A percentile compares a stretch with the other conserved stretches of the same genome.
These are phyloP conservation scores for Bolborhynchus lineola DNA, from an alignment of 2,113 vertebrate species.

Conservation along the genomic window DNA sequence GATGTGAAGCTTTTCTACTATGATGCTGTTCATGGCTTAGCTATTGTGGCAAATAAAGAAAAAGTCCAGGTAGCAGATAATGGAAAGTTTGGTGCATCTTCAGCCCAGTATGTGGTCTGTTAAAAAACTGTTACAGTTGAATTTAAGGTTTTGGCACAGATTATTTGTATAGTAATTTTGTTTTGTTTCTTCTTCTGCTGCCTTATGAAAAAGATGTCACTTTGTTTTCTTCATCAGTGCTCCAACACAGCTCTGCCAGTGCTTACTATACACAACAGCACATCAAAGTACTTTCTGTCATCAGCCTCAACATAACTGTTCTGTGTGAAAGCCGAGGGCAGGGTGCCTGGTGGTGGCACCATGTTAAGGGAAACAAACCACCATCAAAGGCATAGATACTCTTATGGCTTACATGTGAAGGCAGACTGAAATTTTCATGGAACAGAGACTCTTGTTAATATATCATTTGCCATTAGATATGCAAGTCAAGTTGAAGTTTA, in stretches of 20 bases:
- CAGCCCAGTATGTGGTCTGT: neutral
- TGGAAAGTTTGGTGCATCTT: neutral
- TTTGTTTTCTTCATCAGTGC: neutral
- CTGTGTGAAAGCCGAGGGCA: rapidly evolving
- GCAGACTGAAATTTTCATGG: neutral
- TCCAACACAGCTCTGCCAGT: neutral
- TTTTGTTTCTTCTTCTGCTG: neutral
- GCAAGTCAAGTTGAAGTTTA: neutral
- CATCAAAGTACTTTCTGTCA: neutral
- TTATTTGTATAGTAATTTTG: neutral
- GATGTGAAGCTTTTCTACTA: neutral
- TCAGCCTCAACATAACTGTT: neutral
- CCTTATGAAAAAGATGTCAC: neutral
- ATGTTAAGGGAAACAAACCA: neutral
- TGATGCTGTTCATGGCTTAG: neutral
- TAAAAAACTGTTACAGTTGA: neutral
- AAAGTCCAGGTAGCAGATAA: neutral
- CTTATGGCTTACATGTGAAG: neutral
- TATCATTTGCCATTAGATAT: neutral
- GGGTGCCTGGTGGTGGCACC: neutral
- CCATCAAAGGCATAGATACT: neutral
- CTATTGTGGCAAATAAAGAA: neutral
- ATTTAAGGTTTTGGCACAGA: neutral
- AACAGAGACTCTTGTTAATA: neutral
- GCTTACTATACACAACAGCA: neutral